A percentile compares a stretch with the other conserved stretches of the same genome.
These are phyloP conservation scores for Anorthoa munda DNA, from an alignment of 2,888 invertebrate species.

Conservation along the genomic window DNA sequence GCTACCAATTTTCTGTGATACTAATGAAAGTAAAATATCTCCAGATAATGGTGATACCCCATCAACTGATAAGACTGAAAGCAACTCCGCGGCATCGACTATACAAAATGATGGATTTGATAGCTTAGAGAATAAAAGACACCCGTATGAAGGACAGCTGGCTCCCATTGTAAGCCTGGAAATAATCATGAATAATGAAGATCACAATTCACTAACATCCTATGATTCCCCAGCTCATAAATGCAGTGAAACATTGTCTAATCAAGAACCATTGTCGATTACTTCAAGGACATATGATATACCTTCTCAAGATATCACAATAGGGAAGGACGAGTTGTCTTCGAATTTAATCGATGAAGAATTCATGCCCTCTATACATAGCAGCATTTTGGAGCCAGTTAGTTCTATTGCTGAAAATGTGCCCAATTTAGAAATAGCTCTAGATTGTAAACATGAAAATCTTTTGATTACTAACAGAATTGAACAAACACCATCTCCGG, in stretches of 20 bases:
- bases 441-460: conserved; percentile 88
- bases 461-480: conserved; percentile 86
- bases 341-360: conserved; percentile 90
- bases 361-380: conserved; percentile 92
- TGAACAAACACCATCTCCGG: conserved; percentile 96
- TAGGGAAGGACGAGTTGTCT: conserved; percentile 75
- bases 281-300: conserved; percentile 73
- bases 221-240: conserved; percentile 65
- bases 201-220: conserved; percentile 67
- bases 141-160: conserved; percentile 70
- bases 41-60: conserved; percentile 90
- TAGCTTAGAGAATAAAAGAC: conserved; percentile 71
- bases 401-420: conserved; percentile 90
- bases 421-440: conserved; percentile 89
- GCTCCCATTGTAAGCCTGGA: conserved; percentile 80
- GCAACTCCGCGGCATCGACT: conserved; percentile 88
- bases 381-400: conserved; percentile 91
- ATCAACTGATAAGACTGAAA: conserved; percentile 91
- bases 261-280: conserved; percentile 75
- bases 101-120: conserved; percentile 89
- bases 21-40: conserved; percentile 84
- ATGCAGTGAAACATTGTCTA: conserved; percentile 56
- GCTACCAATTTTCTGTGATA: conserved; percentile 88
- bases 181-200: conserved; percentile 75
- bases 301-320: conserved; percentile 64